phyloP scores from a whole-genome alignment of 1,140 invertebrate genomes.

The Camponotus floridanus region DNA sequence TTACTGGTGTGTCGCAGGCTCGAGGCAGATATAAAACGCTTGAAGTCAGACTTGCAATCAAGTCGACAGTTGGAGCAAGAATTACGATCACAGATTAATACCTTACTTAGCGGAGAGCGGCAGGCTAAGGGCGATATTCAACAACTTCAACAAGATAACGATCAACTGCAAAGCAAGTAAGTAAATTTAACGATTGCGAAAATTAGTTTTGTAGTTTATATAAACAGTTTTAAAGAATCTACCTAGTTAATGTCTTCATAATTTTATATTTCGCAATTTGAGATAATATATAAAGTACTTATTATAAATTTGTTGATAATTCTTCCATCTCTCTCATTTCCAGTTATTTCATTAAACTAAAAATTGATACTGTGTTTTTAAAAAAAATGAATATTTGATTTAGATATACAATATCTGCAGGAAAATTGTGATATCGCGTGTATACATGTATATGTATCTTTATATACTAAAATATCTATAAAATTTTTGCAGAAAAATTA shows the following conservation, averaged over 20 bases:
- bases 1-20: constrained; percentile 87
- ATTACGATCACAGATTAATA: constrained; percentile 92
- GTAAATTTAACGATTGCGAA: constrained; percentile 65
- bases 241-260: background rate
- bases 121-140: constrained; percentile 91
- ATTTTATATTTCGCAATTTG: background rate
- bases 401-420: too few species aligned
- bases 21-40: constrained; percentile 92
- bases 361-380: background rate
- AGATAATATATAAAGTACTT: background rate
- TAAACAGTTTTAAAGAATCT: constrained; percentile 9
- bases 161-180: constrained; percentile 93
- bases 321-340: background rate
- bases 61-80: constrained; percentile 94
- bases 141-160: constrained; percentile 93
- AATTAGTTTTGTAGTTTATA: background rate
- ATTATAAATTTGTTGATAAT: background rate
- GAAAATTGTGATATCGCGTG: background rate
- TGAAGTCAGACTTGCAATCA: constrained; percentile 92
- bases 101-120: constrained; percentile 89
- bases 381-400: background rate
- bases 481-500: background rate
- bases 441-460: background rate
- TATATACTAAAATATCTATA: background rate
- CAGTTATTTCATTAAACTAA: background rate